Percentiles rank a stretch among this genome's conserved stretches.
Evolutionary conservation across 2,888 invertebrate genomes (phyloP).

Genomic region (Lasioglossum vierecki): DNA sequence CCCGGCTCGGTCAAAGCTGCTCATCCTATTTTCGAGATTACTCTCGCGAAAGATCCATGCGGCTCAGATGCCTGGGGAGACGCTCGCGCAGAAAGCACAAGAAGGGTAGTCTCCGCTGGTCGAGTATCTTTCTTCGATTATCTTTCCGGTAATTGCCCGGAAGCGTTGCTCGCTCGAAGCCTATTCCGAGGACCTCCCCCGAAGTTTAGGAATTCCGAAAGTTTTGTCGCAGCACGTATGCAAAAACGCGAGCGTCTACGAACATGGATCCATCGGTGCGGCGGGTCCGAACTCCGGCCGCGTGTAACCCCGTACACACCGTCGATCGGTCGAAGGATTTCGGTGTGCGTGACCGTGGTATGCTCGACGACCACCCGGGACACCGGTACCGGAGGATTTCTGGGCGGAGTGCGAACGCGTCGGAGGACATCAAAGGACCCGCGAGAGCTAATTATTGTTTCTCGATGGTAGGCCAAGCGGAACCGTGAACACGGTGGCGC

Average conservation of each 20-base stretch:
- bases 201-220: conserved; percentile 21
- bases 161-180: not conserved
- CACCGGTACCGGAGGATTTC: conserved; percentile 73
- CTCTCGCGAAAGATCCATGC: conserved; percentile 24
- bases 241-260: conserved; percentile 39
- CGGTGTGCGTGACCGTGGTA: conserved; percentile 59
- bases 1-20: conserved; percentile 22
- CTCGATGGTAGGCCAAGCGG: conserved; percentile 75
- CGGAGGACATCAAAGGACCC: conserved; percentile 81
- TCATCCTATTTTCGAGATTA: conserved; percentile 55
- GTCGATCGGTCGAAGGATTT: not conserved
- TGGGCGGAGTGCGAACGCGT: conserved; percentile 81
- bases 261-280: conserved; percentile 28
- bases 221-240: conserved; percentile 21
- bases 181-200: not conserved
- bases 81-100: not conserved
- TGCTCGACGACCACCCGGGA: conserved; percentile 72
- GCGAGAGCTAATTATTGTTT: conserved; percentile 82
- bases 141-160: not conserved
- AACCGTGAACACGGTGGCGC: conserved; percentile 78
- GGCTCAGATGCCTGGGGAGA: not conserved
- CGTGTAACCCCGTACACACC: conserved; percentile 19
- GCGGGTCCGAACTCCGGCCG: conserved; percentile 5
- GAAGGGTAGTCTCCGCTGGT: not conserved
- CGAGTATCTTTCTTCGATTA: not conserved